Evolutionary conservation across 1,140 invertebrate genomes (phyloP).

Genomic region (Danaus melanippus): DNA sequence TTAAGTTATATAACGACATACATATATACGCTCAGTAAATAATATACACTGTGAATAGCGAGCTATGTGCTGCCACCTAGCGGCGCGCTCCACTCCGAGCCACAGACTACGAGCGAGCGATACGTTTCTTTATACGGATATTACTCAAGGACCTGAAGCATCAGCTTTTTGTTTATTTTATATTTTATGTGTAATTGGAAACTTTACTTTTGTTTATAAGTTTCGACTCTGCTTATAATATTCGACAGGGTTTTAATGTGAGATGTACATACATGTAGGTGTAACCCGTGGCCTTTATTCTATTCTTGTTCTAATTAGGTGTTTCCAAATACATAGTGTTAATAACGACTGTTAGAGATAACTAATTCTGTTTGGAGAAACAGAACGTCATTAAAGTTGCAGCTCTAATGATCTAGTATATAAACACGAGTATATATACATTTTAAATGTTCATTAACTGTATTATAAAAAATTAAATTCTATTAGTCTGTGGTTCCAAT

Average conservation of each 20-base stretch:
- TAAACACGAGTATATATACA: conserved; percentile 8
- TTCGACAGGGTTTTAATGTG: no score
- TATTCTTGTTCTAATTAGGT: no score
- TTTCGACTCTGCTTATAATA: no score
- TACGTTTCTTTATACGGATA: conserved; percentile 43
- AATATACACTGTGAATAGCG: conserved; percentile 65
- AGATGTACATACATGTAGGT: no score
- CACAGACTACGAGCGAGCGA: conserved; percentile 52
- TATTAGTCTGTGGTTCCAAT: conserved; percentile 30
- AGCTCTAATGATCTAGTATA: no score
- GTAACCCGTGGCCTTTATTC: no score
- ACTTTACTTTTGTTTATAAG: conserved; percentile 21
- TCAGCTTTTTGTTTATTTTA: conserved; percentile 24
- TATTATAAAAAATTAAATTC: conserved; percentile 13
- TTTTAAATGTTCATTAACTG: conserved; percentile 5
- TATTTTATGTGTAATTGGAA: conserved; percentile 17
- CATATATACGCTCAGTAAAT: conserved; percentile 64
- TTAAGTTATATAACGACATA: conserved; percentile 70
- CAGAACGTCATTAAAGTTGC: no score
- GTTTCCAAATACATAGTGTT: no score
- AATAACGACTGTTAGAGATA: no score
- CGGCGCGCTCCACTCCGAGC: conserved; percentile 40
- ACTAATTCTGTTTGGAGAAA: no score
- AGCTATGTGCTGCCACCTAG: conserved; percentile 69
- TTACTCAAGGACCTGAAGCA: conserved; percentile 37